phyloP scores from a whole-genome alignment of 2,797 vertebrate species.

The Hoplostethus mediterraneus region DNA sequence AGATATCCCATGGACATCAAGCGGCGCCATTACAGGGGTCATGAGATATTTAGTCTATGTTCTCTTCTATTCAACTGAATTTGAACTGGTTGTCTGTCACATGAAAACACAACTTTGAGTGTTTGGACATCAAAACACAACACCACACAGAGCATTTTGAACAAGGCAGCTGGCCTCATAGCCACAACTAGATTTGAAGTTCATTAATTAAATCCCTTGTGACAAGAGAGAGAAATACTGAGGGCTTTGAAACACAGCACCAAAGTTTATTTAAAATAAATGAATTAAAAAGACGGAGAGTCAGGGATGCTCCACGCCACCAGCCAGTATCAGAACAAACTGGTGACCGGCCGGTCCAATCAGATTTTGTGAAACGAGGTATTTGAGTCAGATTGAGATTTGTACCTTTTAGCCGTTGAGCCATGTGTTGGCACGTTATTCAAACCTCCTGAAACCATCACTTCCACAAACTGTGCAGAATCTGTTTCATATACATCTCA shows the following conservation, averaged over 20 bases:
- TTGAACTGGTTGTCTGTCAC: slow-evolving; percentile 26
- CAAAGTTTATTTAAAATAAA: slow-evolving; percentile 13
- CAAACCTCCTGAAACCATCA: no score
- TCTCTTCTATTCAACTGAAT: slow-evolving; percentile 20
- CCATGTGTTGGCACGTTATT: no score
- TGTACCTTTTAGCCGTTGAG: no score
- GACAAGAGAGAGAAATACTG: slow-evolving; percentile 20
- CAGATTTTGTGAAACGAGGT: neutral
- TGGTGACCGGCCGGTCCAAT: slow-evolving; percentile 11
- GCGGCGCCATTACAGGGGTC: neutral
- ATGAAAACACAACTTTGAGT: slow-evolving; percentile 21
- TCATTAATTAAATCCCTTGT: slow-evolving; percentile 30
- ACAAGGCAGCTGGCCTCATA: slow-evolving; percentile 9
- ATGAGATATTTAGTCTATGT: neutral
- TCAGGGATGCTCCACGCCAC: neutral
- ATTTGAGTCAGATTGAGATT: no score
- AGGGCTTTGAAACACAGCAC: slow-evolving; percentile 1
- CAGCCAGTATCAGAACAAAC: neutral
- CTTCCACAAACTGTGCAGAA: no score
- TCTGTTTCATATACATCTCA: no score
- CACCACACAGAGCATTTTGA: slow-evolving; percentile 1
- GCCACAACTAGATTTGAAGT: slow-evolving; percentile 19
- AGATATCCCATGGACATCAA: slow-evolving; percentile 8
- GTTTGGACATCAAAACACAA: neutral
- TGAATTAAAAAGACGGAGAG: slow-evolving; percentile 8